Conservation (phyloP, 2,888 invertebrate species). For the Aleiodes testaceus region DNA sequence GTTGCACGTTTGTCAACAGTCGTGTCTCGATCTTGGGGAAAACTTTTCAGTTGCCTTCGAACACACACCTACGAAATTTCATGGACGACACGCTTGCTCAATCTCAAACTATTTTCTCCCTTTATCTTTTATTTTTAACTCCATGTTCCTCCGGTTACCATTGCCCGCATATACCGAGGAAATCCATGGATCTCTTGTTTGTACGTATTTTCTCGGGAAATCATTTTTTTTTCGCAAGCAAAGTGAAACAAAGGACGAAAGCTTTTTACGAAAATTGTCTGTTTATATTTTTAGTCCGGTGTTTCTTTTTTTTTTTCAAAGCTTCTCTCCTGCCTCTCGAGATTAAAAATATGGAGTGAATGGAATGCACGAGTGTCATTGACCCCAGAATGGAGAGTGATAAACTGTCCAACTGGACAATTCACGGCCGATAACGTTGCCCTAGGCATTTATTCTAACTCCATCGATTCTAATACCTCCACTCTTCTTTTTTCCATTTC, state of each 20-base stretch:
- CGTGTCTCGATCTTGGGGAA: constrained; percentile 49
- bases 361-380: constrained; percentile 3
- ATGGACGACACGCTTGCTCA: constrained; percentile 43
- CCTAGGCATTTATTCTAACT: constrained; percentile 17
- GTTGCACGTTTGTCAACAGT: constrained; percentile 50
- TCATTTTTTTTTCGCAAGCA: constrained; percentile 10
- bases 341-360: constrained; percentile 6
- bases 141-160: constrained; percentile 15
- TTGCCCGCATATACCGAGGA: constrained; percentile 20
- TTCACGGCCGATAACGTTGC: constrained; percentile 13
- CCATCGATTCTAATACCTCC: constrained; percentile 4
- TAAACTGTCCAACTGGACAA: constrained; percentile 22
- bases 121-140: constrained; percentile 22
- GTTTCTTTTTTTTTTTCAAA: neutral
- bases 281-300: constrained; percentile 10
- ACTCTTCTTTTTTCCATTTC: neutral
- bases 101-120: constrained; percentile 15
- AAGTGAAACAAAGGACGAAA: constrained; percentile 31
- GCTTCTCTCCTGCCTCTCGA: neutral
- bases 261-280: constrained; percentile 28
- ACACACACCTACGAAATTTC: constrained; percentile 47
- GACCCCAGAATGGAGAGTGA: constrained; percentile 14
- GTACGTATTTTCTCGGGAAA: constrained; percentile 12
- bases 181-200: constrained; percentile 23
- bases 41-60: constrained; percentile 32